Base-by-base conservation (phyloP, 2,113 vertebrate genomes). In the Baryphthengus martii region DNA sequence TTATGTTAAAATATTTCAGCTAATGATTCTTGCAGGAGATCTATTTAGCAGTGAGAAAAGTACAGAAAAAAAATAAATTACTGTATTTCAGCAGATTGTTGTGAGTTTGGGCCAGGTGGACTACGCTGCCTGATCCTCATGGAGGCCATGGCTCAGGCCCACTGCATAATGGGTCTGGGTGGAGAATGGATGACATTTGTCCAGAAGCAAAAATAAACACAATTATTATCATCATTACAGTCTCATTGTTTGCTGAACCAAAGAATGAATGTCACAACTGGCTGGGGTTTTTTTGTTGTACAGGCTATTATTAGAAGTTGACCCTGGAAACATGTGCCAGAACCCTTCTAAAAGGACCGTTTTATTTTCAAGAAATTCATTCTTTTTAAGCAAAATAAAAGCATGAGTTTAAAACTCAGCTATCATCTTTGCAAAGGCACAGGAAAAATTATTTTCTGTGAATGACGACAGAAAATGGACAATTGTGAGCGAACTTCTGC, bases 141-240 rank as follows among this genome's bases (percentile, higher is more conserved):
- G 33, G 53, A 90, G 52, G 29, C 72, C 6, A 0, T 72, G 61
- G 70, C 62, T 90, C 83, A 82, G 63, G n/a, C 63, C 85, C 40
- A 5, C 63, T 62, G 39, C 31, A 44, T 58, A 62, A 47, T 1
- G 3, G 18, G 19, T 26, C 67, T 91, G 59, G 63, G 63, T 93
- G 47, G 33, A 85, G 62, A 92, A 87, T 58, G 33, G 71, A 62
- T 93, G 77, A 86, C 76, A 84, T 93, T 93, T 90, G 78, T 77
- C 71, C 40, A 79, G 89, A 91, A 90, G 68, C 85, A 94, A 96
- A 95, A 95, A 90, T 90, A 94, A 97, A 92, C 70, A 79, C 55
- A 84, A 76, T 88, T 85, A 85, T 86, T 58, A 86, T 81, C 59
- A 86, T 77, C 75, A 79, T 94, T 89, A 82, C 26, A 63, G 33